Base-by-base conservation (phyloP, 2,797 vertebrate genomes). In the Myiotriccus ornatus region DNA sequence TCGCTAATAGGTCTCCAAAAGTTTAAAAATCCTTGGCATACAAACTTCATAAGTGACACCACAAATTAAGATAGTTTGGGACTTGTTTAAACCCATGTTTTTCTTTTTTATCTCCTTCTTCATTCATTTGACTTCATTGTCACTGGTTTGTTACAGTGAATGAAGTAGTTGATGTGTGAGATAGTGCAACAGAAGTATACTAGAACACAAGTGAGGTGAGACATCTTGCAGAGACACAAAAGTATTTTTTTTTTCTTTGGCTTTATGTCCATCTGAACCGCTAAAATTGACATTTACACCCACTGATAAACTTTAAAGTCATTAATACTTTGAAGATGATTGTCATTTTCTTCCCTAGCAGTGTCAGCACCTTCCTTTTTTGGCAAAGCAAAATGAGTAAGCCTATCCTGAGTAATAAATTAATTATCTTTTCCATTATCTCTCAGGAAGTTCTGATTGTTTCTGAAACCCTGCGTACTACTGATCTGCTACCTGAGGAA, bases 381-480 rank as follows among this genome's bases (percentile, higher is more conserved):
- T 92, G 94, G 76, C 89, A 84, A 87, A 84, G 82, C 50, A 52
- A 91, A 86, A 84, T 91, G 46, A 95, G n/a, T 57, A 32, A 96
- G 88, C 85, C 74, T 93, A 16, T 83, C 87, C 82, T 88, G 97
- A 95, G 77, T 96, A 97, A 96, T 46, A 34, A 69, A 34, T 39
- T 27, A 94, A 84, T 84, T 96, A 93, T 91, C 92, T 94, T 97
- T 97, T 97, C 95, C 96, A 89, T 96, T 41, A 65, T 77, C 93
- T 97, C 57, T 97, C 96, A 98, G 97, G 97, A 98, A 98, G 90
- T 94, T 89, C 37, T 97, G 89, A 92, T 91, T 87, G 92, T 97
- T 97, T 93, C 49, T 94, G 96, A 97, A 97, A 94, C 71, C 64
- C 63, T 90, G 70, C 1, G 8, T 93, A 2, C 52, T 75, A 87